Evolutionary conservation across 1,140 invertebrate species (phyloP), one percentile per base, ranked within the genome.

Genomic region (Samia ricini): DNA sequence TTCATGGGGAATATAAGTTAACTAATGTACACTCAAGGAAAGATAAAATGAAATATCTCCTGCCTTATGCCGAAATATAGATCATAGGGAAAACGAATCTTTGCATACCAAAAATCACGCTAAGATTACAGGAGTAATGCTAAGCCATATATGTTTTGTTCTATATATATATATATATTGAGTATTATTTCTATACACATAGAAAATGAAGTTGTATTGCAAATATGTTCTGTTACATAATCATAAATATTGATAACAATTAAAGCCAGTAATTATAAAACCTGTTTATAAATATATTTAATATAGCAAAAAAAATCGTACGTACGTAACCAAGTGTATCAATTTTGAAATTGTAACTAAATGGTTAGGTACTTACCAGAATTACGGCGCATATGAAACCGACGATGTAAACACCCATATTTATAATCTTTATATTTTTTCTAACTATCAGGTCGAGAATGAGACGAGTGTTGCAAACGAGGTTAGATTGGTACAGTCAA

Each of bases 321-420:
- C n/a, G n/a, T 42, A 42, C 33, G 33, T 12, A 42, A 10, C 7
- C 33, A 10, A 42, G 4, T 42, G 4, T 42, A 42, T 42, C 33
- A 42, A 42, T 42, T 8, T 10, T 42, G 33, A 42, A 42, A 42
- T 42, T 15, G 33, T 12, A 42, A 42, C 26, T 8, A 42, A 42
- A 42, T n/a, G 4, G 33, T 42, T 42, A 42, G n/a, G n/a, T 2
- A 79, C 85, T 88, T 66, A 88, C 86, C 83, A 89, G 64, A 26
- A 89, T 61, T 7, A 89, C 63, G 15, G 85, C 82, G 67, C 63
- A 77, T 60, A 89, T 78, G 48, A 89, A 83, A 58, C 84, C 86
- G 49, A 69, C 75, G 56, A 88, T 81, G 63, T 77, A 82, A 5
- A 77, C 72, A 15, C 56, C 66, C 80, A 84, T 88, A 72, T 72